phyloP scores from a whole-genome alignment of 2,797 vertebrate genomes.

The Parauchenoglanis ngamensis region DNA sequence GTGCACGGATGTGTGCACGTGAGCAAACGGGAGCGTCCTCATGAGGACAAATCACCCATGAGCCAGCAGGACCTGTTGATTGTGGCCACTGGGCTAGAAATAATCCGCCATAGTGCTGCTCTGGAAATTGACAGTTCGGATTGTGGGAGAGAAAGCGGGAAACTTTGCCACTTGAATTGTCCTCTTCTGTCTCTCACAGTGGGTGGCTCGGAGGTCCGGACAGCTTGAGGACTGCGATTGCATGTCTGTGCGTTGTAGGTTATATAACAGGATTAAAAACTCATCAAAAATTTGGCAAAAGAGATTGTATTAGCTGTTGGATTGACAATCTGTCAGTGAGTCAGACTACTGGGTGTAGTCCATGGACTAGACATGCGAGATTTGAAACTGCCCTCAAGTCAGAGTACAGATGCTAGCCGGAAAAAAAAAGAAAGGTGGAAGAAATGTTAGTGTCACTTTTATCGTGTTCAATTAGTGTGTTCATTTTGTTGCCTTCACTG shows the following conservation, averaged over 20 bases:
- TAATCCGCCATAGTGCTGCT: constrained; percentile 50
- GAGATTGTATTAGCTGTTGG: constrained; percentile 33
- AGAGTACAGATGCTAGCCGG: constrained; percentile 2
- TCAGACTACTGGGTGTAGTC: not conserved
- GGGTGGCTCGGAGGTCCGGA: constrained; percentile 40
- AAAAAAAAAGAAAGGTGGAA: not conserved
- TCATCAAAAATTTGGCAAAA: constrained; percentile 34
- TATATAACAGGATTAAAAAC: constrained; percentile 56
- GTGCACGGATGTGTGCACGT: constrained; percentile 17
- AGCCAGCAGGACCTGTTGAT: constrained; percentile 52
- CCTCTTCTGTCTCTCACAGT: constrained; percentile 47
- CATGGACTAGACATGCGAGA: not conserved
- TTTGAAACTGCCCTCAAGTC: constrained; percentile 16
- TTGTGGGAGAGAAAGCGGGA: constrained; percentile 55
- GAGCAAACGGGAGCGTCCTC: constrained; percentile 32
- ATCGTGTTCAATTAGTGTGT: not conserved
- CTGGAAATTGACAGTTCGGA: constrained; percentile 60
- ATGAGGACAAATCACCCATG: constrained; percentile 51
- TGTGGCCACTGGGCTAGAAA: constrained; percentile 50
- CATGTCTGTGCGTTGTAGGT: constrained; percentile 41
- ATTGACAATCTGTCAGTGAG: constrained; percentile 32
- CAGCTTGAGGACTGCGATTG: constrained; percentile 26
- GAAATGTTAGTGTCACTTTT: not conserved
- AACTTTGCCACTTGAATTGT: constrained; percentile 54
- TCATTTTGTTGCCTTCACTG: not conserved